Evolutionary conservation across 2,797 vertebrate genomes (phyloP).

Genomic region (Cynodonichthys magdalenae): DNA sequence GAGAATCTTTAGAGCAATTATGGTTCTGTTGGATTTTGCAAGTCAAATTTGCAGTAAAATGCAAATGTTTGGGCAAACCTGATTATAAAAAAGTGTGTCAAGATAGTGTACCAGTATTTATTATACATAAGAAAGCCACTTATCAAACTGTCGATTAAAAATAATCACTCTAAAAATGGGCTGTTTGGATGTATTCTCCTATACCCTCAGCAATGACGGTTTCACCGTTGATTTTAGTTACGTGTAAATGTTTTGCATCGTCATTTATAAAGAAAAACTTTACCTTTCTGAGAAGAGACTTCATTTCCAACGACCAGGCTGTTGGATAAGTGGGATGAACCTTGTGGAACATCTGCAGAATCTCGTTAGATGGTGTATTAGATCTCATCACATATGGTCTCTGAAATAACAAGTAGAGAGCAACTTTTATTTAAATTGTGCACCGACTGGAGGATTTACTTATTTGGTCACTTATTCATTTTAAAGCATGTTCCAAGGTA

Average conservation of each 20-base stretch:
- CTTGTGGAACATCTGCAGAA: constrained; percentile 87
- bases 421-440: constrained; percentile 5
- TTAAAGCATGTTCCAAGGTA: constrained; percentile 1
- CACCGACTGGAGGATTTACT: constrained; percentile 2
- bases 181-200: too few species aligned
- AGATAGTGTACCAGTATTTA: too few species aligned
- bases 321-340: constrained; percentile 87
- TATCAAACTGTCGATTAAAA: too few species aligned
- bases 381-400: constrained; percentile 94
- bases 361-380: constrained; percentile 85
- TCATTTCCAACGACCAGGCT: constrained; percentile 90
- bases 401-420: constrained; percentile 68
- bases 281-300: constrained; percentile 88
- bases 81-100: too few species aligned
- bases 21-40: constrained; percentile 5
- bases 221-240: too few species aligned
- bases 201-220: too few species aligned
- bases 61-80: neutral
- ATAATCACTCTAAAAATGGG: too few species aligned
- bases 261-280: neutral
- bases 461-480: neutral
- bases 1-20: neutral
- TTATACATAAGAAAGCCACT: too few species aligned
- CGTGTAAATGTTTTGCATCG: too few species aligned
- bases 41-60: neutral